These are phyloP conservation scores for Pristis pectinata DNA, from an alignment of 2,797 vertebrate genomes.

Conservation along the genomic window DNA sequence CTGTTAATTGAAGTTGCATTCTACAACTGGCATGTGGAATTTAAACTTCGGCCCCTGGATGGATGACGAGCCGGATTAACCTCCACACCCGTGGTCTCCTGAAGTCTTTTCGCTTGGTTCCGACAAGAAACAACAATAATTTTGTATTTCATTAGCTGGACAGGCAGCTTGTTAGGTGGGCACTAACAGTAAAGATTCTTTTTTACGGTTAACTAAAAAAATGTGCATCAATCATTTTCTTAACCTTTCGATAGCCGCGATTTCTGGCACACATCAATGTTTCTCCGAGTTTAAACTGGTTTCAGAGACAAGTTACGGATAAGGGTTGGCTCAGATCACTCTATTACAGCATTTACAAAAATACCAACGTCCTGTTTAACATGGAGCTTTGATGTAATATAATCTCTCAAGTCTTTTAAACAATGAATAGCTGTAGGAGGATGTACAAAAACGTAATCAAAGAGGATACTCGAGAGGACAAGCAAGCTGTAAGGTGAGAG, in stretches of 20 bases:
- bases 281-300: neutral
- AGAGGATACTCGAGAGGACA: neutral
- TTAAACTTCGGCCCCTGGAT: too few relatives aligned
- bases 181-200: neutral
- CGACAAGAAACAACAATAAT: neutral
- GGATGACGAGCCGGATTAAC: too few relatives aligned
- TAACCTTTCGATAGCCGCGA: neutral
- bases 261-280: neutral
- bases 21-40: too few relatives aligned
- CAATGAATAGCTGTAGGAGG: neutral
- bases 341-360: neutral
- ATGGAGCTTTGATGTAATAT: neutral
- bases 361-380: neutral
- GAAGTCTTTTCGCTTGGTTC: neutral
- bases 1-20: too few relatives aligned
- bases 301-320: neutral
- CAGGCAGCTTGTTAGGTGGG: neutral
- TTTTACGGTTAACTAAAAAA: too few relatives aligned
- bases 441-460: neutral
- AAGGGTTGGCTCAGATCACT: neutral
- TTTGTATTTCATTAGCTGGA: neutral
- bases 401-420: neutral
- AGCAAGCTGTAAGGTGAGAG: neutral
- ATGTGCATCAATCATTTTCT: neutral
- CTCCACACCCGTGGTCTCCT: too few relatives aligned